A percentile compares a stretch with the other conserved stretches of the same genome.
Evolutionary conservation across 2,888 invertebrate species (phyloP).

Genomic region (Nudaria mundana): DNA sequence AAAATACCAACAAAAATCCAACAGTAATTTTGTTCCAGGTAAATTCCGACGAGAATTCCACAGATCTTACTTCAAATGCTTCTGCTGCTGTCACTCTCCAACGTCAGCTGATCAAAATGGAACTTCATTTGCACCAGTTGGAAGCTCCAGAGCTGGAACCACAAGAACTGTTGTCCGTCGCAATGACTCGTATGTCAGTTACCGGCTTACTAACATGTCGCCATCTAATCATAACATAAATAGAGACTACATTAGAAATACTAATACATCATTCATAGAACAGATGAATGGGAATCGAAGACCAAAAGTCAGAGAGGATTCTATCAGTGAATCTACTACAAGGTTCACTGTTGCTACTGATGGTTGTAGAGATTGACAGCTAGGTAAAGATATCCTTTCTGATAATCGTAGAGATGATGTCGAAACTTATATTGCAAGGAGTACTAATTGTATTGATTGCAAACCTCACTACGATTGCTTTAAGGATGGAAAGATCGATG

Average conservation of each 20-base stretch:
- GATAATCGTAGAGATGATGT: slow-evolving; percentile 53
- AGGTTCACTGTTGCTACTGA: slow-evolving; percentile 69
- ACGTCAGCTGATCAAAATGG: slow-evolving; percentile 61
- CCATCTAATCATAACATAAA: slow-evolving; percentile 75
- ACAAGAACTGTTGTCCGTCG: slow-evolving; percentile 67
- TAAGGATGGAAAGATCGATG: slow-evolving; percentile 50
- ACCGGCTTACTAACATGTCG: slow-evolving; percentile 68
- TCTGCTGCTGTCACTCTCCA: slow-evolving; percentile 64
- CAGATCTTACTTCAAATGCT: slow-evolving; percentile 84
- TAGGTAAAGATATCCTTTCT: slow-evolving; percentile 42
- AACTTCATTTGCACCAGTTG: slow-evolving; percentile 68
- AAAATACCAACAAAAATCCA: slow-evolving; percentile 14
- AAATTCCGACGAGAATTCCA: slow-evolving; percentile 88
- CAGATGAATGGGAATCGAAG: slow-evolving; percentile 66
- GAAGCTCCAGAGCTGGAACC: slow-evolving; percentile 68
- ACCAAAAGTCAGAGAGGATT: slow-evolving; percentile 62
- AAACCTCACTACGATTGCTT: slow-evolving; percentile 75
- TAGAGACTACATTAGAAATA: slow-evolving; percentile 63
- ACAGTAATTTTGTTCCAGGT: slow-evolving; percentile 78
- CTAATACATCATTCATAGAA: slow-evolving; percentile 73
- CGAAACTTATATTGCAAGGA: slow-evolving; percentile 58
- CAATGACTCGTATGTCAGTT: slow-evolving; percentile 74
- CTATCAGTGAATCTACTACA: slow-evolving; percentile 65
- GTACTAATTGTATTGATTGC: slow-evolving; percentile 70
- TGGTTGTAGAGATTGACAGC: slow-evolving; percentile 68